Evolutionary conservation across 2,797 vertebrate genomes (phyloP), one percentile per base, ranked within the genome.

Genomic region (Apogon talboti): DNA sequence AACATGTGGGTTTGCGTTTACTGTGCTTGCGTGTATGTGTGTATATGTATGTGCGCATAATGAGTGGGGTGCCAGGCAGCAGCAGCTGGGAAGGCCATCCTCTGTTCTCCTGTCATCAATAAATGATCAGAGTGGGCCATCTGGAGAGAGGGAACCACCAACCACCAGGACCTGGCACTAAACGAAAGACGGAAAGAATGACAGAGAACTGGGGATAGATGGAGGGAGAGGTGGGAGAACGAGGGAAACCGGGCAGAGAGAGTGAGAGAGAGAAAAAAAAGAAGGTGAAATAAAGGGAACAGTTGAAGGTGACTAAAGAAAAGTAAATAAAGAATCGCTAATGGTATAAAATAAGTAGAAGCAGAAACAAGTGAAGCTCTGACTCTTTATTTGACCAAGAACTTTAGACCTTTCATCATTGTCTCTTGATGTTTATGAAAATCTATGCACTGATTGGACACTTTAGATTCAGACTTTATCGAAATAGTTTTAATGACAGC

Each of bases 81-180:
- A 95, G 92, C 95, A 96, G 94, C 94, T 96, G 94, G 89, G 90
- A 43, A 86, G 81, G 85, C 89, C 94, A 94, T 92, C 90, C 93
- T 91, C 89, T 95, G 94, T 95, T 95, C 92, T 95, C 93, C 90
- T 92, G 89, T 95, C 92, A 93, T 94, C 94, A 95, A 94, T 96
- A 90, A 96, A 96, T 96, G 94, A 95, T 95, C 95, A 96, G 88
- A 95, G 90, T 83, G 65, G 90, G 90, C 94, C 93, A 95, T 96
- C 94, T 97, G 96, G 95, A 95, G 90, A 88, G 77, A 91, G 92
- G 91, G 83, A 86, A 91, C 84, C 83, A 90, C 87, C 85, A 88
- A 84, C 76, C 86, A 90, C 75, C 76, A 87, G 76, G 87, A 89
- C 84, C 88, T 90, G 90, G 90, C 85, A 87, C 71, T 9, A 53